Percentiles rank a stretch among this genome's conserved stretches.
Evolutionary conservation across 2,113 vertebrate species (phyloP).

Genomic region (Eonycteris spelaea): DNA sequence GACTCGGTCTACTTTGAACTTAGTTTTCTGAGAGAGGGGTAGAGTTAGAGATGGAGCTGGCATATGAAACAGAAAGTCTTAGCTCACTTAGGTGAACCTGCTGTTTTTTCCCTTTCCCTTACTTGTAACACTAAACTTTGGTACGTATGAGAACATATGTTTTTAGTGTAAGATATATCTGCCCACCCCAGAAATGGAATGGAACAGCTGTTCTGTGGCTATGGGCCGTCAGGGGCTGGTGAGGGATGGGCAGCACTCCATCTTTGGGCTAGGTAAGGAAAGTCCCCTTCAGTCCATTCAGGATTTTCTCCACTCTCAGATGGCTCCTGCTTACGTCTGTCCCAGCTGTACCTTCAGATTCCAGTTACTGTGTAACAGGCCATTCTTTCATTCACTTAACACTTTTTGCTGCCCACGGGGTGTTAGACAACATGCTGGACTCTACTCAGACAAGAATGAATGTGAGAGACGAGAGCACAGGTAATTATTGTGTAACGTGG

Average conservation of each 20-base stretch:
- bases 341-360: neutral
- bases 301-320: neutral
- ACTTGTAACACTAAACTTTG: slow-evolving; percentile 3
- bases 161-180: neutral
- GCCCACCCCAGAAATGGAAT: neutral
- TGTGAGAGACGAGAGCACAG: neutral
- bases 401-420: neutral
- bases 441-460: neutral
- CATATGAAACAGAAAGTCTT: slow-evolving; percentile 11
- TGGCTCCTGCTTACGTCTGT: neutral
- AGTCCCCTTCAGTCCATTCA: neutral
- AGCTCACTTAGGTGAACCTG: neutral
- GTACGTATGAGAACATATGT: neutral
- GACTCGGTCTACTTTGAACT: neutral
- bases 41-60: neutral
- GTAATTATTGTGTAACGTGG: neutral
- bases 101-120: neutral
- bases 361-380: neutral
- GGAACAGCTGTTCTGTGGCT: neutral
- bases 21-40: slow-evolving; percentile 2
- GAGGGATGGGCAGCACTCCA: neutral
- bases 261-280: neutral
- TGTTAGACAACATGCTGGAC: neutral
- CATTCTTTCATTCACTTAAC: neutral
- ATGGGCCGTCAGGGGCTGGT: neutral